Base-by-base conservation (phyloP, 2,797 vertebrate genomes). In the Spinus pinus region DNA sequence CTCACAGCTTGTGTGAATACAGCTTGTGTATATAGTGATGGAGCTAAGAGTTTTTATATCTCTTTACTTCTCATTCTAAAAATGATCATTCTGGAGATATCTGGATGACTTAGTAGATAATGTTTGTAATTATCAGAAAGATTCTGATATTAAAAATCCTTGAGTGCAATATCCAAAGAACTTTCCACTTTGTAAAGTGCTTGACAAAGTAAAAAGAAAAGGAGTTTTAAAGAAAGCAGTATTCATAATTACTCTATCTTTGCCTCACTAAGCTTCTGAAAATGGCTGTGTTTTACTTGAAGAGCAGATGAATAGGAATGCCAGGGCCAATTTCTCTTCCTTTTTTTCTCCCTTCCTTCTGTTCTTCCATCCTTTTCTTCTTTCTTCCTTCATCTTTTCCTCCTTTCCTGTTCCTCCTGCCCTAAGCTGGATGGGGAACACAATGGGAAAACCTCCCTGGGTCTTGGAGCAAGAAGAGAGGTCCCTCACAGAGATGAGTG, bases 401-500 rank as follows among this genome's bases (percentile, higher is more conserved):
- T 58, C 5, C 18, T 12, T 61, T 67, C 14, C 12, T 47, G 39
- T 39, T 83, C 41, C 19, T 71, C 22, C 18, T 12, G 4, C 15
- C 19, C 17, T 33, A 18, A 37, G 10, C 13, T 53, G 57, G 24
- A 20, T 3, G 7, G 14, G 51, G 28, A 89, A 24, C 4, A 57
- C 4, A n/a, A 13, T 17, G 66, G 51, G 24, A 87, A 62, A 14
- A 35, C 2, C 4, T 10, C 3, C 4, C 6, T 61, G 18, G 7
- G 3, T 21, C 7, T 46, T 35, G n/a, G 8, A 61, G 18, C 42
- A 61, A 35, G 19, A 77, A 21, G 8, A 50, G 39, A 37, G 19
- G 8, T 69, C 8, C 41, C 1, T 2, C 46, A 49, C 4, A n/a
- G 31, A 17, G 12, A 2, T 20, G 6, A 30, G 10, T 4, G 24